Evolutionary conservation across 2,113 vertebrate genomes (phyloP).

Genomic region (Saguinus midas): DNA sequence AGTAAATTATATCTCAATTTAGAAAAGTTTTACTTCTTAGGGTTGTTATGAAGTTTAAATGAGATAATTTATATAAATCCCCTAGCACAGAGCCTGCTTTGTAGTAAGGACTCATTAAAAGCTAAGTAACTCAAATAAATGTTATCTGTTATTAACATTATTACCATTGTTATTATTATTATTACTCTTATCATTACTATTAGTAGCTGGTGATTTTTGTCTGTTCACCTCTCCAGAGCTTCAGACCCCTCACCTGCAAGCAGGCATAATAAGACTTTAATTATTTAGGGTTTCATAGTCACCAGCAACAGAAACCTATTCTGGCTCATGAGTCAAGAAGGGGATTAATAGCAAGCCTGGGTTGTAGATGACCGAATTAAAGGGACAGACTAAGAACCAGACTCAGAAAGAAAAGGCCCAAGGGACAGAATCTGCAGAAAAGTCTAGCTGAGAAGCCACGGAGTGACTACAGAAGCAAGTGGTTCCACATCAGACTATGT

Average conservation of each 20-base stretch:
- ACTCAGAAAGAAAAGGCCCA: neutral
- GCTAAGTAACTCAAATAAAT: neutral
- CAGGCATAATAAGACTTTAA: neutral
- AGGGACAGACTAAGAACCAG: neutral
- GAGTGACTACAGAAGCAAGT: neutral
- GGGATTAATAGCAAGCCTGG: neutral
- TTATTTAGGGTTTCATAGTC: constrained; percentile 21
- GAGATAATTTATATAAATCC: neutral
- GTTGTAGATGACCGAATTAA: neutral
- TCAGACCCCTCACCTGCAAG: neutral
- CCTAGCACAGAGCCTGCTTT: neutral
- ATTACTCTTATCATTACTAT: neutral
- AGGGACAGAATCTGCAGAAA: neutral
- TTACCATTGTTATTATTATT: neutral
- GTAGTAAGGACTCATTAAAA: neutral
- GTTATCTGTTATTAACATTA: neutral
- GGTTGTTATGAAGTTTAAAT: neutral
- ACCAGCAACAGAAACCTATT: neutral
- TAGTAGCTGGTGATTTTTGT: neutral
- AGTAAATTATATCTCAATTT: neutral
- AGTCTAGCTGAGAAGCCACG: neutral
- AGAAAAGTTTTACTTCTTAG: neutral
- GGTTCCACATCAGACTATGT: neutral
- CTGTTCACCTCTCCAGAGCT: neutral
- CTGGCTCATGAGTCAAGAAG: neutral